phyloP scores from a whole-genome alignment of 1,140 invertebrate species.

The Laupala kohalensis region DNA sequence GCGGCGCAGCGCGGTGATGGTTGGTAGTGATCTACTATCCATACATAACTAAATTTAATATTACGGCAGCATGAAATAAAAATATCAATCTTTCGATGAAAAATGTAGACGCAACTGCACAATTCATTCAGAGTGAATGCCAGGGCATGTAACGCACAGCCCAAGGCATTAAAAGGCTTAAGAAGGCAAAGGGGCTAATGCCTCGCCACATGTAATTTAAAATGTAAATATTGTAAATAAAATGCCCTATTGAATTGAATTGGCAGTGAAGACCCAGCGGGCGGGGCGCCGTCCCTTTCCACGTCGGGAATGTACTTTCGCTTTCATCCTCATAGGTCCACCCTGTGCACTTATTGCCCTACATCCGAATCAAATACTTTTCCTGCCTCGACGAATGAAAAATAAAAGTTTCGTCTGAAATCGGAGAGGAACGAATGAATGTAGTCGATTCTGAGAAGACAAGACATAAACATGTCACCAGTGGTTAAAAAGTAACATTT shows the following conservation, averaged over 20 bases:
- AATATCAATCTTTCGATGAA: too few species aligned
- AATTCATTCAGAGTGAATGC: too few species aligned
- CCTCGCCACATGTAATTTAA: neutral
- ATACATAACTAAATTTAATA: too few species aligned
- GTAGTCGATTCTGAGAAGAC: neutral
- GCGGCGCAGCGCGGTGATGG: too few species aligned
- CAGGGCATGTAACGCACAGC: too few species aligned
- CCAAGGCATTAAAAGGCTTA: too few species aligned
- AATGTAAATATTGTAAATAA: neutral
- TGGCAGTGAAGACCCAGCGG: too few species aligned
- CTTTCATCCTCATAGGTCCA: neutral
- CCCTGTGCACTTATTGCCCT: neutral
- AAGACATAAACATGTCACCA: neutral
- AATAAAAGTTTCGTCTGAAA: neutral
- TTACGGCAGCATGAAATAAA: too few species aligned
- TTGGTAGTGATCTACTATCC: too few species aligned
- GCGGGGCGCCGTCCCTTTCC: too few species aligned
- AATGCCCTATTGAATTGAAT: neutral
- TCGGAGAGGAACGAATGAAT: neutral
- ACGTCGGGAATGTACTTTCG: neutral
- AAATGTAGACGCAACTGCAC: too few species aligned
- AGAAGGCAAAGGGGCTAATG: too few species aligned
- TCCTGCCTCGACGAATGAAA: neutral
- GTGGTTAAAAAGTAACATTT: neutral
- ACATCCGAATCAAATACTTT: neutral